Percentiles rank a stretch among this genome's conserved stretches.
These are phyloP conservation scores for Frankliniella fusca DNA, from an alignment of 2,888 invertebrate genomes.

Conservation along the genomic window DNA sequence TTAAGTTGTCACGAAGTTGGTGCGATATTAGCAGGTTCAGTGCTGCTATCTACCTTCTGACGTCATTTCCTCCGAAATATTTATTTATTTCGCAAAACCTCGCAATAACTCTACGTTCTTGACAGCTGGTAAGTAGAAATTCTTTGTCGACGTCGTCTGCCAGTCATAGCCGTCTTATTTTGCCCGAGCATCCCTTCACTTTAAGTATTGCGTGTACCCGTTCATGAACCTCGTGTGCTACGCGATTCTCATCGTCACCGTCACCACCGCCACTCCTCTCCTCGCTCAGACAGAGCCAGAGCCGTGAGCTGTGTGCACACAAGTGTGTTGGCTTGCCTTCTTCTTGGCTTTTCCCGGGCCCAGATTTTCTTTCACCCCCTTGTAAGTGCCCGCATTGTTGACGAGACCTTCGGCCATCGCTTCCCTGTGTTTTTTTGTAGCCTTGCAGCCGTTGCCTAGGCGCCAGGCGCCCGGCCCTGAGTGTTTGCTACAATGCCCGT, in stretches of 20 bases:
- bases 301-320: neutral
- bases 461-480: neutral
- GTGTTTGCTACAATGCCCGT: neutral
- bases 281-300: neutral
- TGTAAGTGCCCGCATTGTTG: neutral
- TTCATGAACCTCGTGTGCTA: neutral
- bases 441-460: neutral
- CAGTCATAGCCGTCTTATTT: neutral
- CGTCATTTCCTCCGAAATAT: neutral
- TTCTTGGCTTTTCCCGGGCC: neutral
- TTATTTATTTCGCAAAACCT: conserved; percentile 3
- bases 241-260: neutral
- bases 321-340: neutral
- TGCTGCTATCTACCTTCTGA: conserved; percentile 2
- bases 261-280: too few species aligned
- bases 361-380: neutral
- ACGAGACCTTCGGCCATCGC: neutral
- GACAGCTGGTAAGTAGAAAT: neutral
- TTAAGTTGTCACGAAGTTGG: neutral
- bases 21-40: neutral
- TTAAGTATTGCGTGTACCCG: conserved; percentile 6
- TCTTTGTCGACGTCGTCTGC: neutral
- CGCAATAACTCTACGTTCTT: neutral
- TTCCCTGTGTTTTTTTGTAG: too few species aligned
- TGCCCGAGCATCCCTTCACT: neutral